These are phyloP conservation scores for Drosophila kanapiae DNA, from an alignment of 1,140 invertebrate species.

Conservation along the genomic window DNA sequence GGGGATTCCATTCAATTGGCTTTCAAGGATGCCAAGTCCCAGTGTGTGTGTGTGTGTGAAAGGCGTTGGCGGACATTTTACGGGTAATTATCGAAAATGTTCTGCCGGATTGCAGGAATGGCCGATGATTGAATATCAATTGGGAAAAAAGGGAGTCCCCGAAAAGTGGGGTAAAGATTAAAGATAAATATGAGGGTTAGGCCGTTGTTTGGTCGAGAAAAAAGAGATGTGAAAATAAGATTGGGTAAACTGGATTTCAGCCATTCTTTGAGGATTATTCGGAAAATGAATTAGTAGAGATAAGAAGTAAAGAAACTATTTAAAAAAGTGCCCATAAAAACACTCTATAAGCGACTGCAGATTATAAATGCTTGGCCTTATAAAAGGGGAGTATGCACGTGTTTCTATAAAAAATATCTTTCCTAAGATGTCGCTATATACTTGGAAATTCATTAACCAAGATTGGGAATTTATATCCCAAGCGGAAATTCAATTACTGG, in stretches of 20 bases:
- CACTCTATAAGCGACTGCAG: not conserved
- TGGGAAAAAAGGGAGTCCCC: constrained; percentile 1
- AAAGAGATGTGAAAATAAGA: constrained; percentile 12
- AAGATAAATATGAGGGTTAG: constrained; percentile 14
- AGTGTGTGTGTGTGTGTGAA: constrained; percentile 31
- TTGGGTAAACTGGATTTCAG: not conserved
- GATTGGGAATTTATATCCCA: not conserved
- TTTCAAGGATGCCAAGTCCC: constrained; percentile 18
- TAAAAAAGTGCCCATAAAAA: not conserved
- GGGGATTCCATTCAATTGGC: constrained; percentile 69
- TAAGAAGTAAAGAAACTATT: not conserved
- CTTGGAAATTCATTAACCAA: constrained; percentile 11
- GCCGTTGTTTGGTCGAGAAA: not conserved
- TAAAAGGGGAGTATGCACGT: not conserved
- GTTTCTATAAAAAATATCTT: not conserved
- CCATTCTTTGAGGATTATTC: not conserved
- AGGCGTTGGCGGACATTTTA: constrained; percentile 62
- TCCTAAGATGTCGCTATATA: not conserved
- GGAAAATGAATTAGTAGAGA: not conserved
- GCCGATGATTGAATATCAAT: constrained; percentile 42
- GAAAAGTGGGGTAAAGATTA: constrained; percentile 29
- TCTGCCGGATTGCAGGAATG: constrained; percentile 10
- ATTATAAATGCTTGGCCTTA: not conserved
- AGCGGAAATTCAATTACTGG: constrained; percentile 21
- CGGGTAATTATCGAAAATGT: constrained; percentile 69